phyloP scores from a whole-genome alignment of 2,797 vertebrate genomes.

The Pitangus sulphuratus region DNA sequence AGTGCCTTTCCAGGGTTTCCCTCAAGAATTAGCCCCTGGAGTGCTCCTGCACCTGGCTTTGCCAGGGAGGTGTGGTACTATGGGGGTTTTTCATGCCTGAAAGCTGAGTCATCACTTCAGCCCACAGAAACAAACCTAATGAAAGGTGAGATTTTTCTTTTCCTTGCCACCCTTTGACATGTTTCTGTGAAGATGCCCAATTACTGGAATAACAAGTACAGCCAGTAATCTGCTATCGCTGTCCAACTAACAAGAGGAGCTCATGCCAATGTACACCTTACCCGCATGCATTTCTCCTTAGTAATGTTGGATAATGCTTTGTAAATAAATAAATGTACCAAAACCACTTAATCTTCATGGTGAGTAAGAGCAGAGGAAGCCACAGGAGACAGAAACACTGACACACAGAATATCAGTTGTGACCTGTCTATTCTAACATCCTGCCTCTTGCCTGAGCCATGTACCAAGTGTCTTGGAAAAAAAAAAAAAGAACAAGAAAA shows the following conservation, averaged over 20 bases:
- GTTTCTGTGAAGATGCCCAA: constrained; percentile 25
- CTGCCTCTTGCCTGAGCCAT: not conserved
- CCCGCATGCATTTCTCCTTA: not conserved
- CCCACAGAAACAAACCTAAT: constrained; percentile 44
- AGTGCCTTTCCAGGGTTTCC: constrained; percentile 37
- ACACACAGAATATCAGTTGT: not conserved
- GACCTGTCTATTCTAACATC: not conserved
- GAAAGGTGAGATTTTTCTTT: constrained; percentile 51
- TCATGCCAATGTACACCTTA: not conserved
- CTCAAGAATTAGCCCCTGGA: constrained; percentile 46
- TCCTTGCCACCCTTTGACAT: constrained; percentile 22
- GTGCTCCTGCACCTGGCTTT: constrained; percentile 47
- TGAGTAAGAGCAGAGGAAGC: not conserved
- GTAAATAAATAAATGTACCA: not conserved
- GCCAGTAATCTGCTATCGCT: not conserved
- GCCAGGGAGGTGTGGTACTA: constrained; percentile 36
- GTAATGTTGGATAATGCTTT: not conserved
- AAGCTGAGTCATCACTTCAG: constrained; percentile 59
- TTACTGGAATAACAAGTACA: constrained; percentile 38
- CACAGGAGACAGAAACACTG: not conserved
- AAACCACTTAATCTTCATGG: not conserved
- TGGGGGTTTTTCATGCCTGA: constrained; percentile 48
- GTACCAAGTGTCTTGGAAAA: not conserved
- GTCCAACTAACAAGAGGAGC: not conserved
- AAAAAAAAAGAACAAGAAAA: not conserved